Conservation (phyloP, 2,888 invertebrate species). For the Eucera pruinosa region DNA sequence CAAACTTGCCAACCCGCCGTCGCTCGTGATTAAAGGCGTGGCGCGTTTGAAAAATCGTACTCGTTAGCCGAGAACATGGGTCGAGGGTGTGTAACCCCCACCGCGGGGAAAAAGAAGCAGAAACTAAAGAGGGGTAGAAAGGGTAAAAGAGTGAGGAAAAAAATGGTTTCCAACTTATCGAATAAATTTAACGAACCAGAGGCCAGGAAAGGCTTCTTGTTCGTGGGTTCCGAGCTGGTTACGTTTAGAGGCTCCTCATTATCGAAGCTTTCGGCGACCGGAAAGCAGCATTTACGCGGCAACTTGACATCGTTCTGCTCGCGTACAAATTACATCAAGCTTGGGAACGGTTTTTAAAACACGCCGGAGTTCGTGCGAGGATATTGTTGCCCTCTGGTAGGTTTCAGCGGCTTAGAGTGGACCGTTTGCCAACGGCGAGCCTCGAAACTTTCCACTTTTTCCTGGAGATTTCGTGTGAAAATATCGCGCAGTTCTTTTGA, state of each 20-base stretch:
- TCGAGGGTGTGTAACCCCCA: not conserved
- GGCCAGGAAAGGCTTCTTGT: constrained; percentile 36
- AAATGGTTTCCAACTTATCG: constrained; percentile 50
- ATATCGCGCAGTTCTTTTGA: too few species aligned
- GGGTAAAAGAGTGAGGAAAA: too few species aligned
- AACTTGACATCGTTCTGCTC: constrained; percentile 55
- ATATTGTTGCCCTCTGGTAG: not conserved
- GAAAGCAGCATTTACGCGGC: constrained; percentile 46
- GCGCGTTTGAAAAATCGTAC: constrained; percentile 45
- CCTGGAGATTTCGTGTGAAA: too few species aligned
- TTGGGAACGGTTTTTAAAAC: not conserved
- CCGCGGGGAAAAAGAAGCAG: not conserved
- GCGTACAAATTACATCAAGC: constrained; percentile 40
- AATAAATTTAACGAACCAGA: constrained; percentile 57
- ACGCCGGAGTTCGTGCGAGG: too few species aligned
- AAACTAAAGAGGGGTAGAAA: not conserved
- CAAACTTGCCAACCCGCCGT: constrained; percentile 15
- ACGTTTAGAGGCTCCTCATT: constrained; percentile 47
- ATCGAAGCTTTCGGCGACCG: constrained; percentile 53
- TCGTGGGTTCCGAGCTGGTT: constrained; percentile 23
- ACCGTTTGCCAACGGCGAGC: not conserved
- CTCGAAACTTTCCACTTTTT: too few species aligned
- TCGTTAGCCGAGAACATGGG: constrained; percentile 29
- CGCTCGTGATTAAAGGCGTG: constrained; percentile 39
- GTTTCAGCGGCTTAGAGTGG: not conserved